Base-by-base conservation (phyloP, 2,113 vertebrate genomes). In the Microcebus jonahi region DNA sequence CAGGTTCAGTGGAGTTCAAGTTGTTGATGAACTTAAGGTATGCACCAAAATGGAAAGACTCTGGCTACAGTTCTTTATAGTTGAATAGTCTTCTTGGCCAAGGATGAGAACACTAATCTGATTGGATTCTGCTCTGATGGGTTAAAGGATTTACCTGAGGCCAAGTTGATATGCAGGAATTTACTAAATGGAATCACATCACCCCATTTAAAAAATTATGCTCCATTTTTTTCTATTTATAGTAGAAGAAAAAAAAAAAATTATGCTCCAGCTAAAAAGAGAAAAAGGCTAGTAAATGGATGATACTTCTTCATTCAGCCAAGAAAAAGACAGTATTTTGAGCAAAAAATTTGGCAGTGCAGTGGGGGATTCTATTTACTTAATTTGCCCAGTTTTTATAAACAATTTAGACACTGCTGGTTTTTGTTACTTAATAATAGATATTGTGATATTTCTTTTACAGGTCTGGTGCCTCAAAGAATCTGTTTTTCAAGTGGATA, bases 121-220 rank as follows among this genome's bases (percentile, higher is more conserved):
- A 99, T 73, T 97, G 90, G 39, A 27, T 95, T 97, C 76, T 90
- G 88, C 97, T 98, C 83, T 99, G 98, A 99, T 99, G 98, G 95
- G 97, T 98, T 97, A 98, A 99, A 99, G 98, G 98, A 99, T 99
- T 99, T 99, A 98, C 98, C 98, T 99, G 98, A 99, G 98, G 99
- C 99, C 98, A 98, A 97, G 73, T 21, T 68, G 59, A 88, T 55
- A 82, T 93, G 50, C 39, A 67, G 68, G 42, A 88, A 15, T 29
- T 89, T 31, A 79, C 39, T 86, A 48, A 50, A 7, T 68, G 59
- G 5, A 50, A 31, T 77, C 45, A 63, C 10, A 63, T 42, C 21
- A 34, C 3, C 6, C 5, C n/a, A 75, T 80, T 80, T 71, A 76
- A 85, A 93, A 57, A 93, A 57, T 45, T 42, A n/a, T 65, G 31